Evolutionary conservation across 1,140 invertebrate species (phyloP).

Genomic region (Stegodyphus dumicola): DNA sequence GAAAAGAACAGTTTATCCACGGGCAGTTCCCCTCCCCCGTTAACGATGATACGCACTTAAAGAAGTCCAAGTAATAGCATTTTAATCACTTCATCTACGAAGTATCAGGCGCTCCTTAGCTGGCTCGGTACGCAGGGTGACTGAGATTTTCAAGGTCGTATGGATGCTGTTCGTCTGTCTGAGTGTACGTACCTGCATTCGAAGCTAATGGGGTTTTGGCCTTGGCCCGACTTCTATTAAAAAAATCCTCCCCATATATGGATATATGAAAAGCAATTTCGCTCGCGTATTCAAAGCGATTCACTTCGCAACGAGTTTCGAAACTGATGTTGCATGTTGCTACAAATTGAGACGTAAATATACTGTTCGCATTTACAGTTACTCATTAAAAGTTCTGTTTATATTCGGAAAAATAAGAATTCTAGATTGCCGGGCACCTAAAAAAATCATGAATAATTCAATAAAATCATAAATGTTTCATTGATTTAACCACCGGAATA

Average conservation of each 20-base stretch:
- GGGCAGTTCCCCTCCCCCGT: not conserved
- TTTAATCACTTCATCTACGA: slow-evolving; percentile 24
- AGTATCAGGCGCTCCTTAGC: not conserved
- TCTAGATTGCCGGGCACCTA: not conserved
- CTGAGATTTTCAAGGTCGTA: slow-evolving; percentile 21
- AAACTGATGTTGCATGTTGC: too few relatives aligned
- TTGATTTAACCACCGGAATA: too few relatives aligned
- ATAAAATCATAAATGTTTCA: too few relatives aligned
- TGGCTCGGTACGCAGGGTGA: not conserved
- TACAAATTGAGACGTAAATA: too few relatives aligned
- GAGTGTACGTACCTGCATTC: not conserved
- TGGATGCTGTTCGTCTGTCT: slow-evolving; percentile 14
- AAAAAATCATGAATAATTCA: too few relatives aligned
- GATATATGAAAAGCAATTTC: not conserved
- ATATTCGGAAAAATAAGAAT: too few relatives aligned
- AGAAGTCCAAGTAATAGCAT: slow-evolving; percentile 2
- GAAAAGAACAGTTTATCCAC: too few relatives aligned
- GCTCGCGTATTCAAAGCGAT: too few relatives aligned
- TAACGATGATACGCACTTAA: not conserved
- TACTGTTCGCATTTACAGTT: too few relatives aligned
- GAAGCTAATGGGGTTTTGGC: slow-evolving; percentile 22
- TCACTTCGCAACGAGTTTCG: too few relatives aligned
- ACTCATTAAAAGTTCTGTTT: too few relatives aligned
- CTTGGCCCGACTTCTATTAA: slow-evolving; percentile 29
- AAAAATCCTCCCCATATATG: slow-evolving; percentile 27